These are phyloP conservation scores for Mactra quadrangularis DNA, from an alignment of 1,140 invertebrate genomes.

Conservation along the genomic window DNA sequence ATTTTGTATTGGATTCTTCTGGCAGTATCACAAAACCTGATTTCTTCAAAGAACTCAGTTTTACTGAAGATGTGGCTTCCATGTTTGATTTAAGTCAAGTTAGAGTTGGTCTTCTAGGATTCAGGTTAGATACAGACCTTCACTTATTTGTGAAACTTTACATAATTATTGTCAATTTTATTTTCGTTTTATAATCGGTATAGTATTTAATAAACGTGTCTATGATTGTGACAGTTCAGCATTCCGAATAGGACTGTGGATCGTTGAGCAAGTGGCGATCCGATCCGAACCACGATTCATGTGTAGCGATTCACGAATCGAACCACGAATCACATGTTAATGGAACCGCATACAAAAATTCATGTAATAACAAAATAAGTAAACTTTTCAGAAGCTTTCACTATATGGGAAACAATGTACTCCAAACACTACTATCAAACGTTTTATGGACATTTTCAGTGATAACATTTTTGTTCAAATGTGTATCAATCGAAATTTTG, in stretches of 20 bases:
- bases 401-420: too few species aligned
- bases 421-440: too few species aligned
- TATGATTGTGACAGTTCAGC: neutral
- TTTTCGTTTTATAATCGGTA: neutral
- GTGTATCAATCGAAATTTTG: too few species aligned
- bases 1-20: conserved; percentile 75
- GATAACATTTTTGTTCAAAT: too few species aligned
- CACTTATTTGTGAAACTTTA: neutral
- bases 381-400: neutral
- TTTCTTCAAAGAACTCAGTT: conserved; percentile 66
- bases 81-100: conserved; percentile 66
- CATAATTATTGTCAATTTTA: neutral
- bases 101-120: conserved; percentile 65
- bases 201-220: neutral
- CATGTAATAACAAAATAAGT: neutral
- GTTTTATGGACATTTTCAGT: too few species aligned
- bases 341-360: too few species aligned
- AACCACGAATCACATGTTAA: too few species aligned
- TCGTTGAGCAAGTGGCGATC: too few species aligned
- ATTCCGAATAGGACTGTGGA: too few species aligned
- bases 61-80: conserved; percentile 68
- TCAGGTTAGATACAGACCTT: conserved; percentile 8
- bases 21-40: conserved; percentile 70
- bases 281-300: too few species aligned
- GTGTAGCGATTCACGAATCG: too few species aligned